Conservation (phyloP, 2,113 vertebrate genomes). For the Montifringilla adamsi region DNA sequence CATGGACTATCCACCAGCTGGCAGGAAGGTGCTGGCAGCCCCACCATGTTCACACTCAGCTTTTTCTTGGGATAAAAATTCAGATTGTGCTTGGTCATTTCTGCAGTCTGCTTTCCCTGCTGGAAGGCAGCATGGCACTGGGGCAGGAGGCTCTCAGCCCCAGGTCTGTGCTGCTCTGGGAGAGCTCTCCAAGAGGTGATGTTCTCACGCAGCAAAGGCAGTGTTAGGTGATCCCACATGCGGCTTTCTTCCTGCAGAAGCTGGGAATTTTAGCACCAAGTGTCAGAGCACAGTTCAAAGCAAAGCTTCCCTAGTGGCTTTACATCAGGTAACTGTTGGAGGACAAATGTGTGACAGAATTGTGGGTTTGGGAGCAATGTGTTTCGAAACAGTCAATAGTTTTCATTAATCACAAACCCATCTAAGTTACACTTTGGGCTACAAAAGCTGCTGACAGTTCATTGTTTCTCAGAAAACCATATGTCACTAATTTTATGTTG, state of each 20-base stretch:
- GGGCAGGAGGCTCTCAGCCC: neutral
- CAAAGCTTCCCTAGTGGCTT: neutral
- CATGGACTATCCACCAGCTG: neutral
- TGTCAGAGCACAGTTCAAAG: neutral
- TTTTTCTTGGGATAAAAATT: neutral
- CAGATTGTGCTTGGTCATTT: neutral
- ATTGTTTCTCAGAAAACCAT: neutral
- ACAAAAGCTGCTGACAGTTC: neutral
- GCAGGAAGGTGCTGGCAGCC: slow-evolving; percentile 31
- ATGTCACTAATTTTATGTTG: no score
- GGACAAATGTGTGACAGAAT: neutral
- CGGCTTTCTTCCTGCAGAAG: neutral
- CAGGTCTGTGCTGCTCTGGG: neutral
- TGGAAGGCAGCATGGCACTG: neutral
- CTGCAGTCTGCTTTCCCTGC: neutral
- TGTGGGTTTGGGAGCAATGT: neutral
- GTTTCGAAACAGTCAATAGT: neutral
- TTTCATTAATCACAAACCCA: neutral
- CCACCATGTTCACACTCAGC: neutral
- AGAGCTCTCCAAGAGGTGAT: neutral
- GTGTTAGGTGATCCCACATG: accelerated
- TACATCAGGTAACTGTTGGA: neutral
- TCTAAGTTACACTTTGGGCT: neutral
- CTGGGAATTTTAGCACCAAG: neutral
- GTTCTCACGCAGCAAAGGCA: neutral